Evolutionary conservation across 2,888 invertebrate genomes (phyloP).

Genomic region (Scaptomyza polygonia): DNA sequence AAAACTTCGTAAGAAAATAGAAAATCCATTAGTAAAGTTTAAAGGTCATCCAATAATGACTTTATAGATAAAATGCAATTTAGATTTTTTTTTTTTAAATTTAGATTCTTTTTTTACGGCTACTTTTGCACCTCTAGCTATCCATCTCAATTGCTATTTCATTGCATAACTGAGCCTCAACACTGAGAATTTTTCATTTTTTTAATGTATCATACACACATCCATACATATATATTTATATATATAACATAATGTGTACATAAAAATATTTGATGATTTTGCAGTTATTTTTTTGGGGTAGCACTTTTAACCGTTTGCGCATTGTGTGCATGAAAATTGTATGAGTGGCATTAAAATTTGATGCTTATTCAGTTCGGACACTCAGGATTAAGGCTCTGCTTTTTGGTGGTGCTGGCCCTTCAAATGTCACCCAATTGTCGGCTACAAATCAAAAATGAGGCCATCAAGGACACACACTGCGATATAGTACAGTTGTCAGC

Average conservation of each 20-base stretch:
- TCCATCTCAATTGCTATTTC: too few relatives aligned
- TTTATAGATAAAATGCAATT: neutral
- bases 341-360: constrained; percentile 78
- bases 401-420: neutral
- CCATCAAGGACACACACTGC: constrained; percentile 54
- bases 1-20: too few relatives aligned
- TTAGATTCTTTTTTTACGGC: constrained; percentile 23
- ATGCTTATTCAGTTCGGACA: constrained; percentile 49
- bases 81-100: constrained; percentile 21
- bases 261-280: constrained; percentile 62
- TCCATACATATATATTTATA: neutral
- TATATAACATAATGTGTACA: constrained; percentile 10
- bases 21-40: too few relatives aligned
- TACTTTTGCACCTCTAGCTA: too few relatives aligned
- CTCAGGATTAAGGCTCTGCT: constrained; percentile 1
- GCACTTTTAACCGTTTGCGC: constrained; percentile 67
- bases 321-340: constrained; percentile 72
- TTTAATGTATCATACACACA: constrained; percentile 29
- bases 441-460: constrained; percentile 70
- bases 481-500: constrained; percentile 47
- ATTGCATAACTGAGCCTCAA: constrained; percentile 20
- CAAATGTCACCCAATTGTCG: constrained; percentile 62
- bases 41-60: neutral
- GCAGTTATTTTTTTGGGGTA: constrained; percentile 43
- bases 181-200: constrained; percentile 41